Base-by-base conservation (phyloP, 2,113 vertebrate genomes). In the Neogobius melanostomus region DNA sequence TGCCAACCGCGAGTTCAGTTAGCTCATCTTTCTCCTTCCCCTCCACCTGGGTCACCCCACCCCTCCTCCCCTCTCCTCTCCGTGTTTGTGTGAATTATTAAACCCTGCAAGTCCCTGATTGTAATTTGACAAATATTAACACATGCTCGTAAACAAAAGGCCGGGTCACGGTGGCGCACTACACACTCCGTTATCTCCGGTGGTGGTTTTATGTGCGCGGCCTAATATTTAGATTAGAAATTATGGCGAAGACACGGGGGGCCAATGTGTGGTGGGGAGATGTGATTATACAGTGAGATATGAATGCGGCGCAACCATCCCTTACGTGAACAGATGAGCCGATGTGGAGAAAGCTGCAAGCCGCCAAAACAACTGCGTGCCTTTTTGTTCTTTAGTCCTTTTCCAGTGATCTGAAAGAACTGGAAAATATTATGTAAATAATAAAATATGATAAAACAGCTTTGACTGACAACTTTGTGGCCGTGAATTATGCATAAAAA, bases 61-160 rank as follows among this genome's bases (percentile, higher is more conserved):
- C 28, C 52, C 28, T 2, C 28, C 28, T 28, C 28, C 21, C 53
- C 9, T 61, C 42, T 14, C 47, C 28, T 53, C 50, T 51, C 36
- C 42, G 14, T 54, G 44, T 65, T 51, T 60, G 45, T 56, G 57
- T 70, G 51, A 81, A 56, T 71, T 61, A 87, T 81, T 74, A 78
- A 80, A 75, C 66, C 71, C 66, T 67, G 69, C 28, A 64, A 54
- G 36, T 62, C 11, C 50, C 49, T 77, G 73, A 85, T 79, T 80
- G 64, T 85, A 84, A 85, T 86, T 82, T 85, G 76, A 85, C 84
- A 86, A 80, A 82, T 82, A 85, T 81, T 87, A 86, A 83, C 87
- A 86, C 85, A 69, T 87, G 83, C 80, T 86, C 80, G 77, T 87
- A 80, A 76, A 85, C 79, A 84, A 64, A 70, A 85, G 76, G 72